phyloP scores from a whole-genome alignment of 2,888 invertebrate species.

The Hemicrepidius hirtus region DNA sequence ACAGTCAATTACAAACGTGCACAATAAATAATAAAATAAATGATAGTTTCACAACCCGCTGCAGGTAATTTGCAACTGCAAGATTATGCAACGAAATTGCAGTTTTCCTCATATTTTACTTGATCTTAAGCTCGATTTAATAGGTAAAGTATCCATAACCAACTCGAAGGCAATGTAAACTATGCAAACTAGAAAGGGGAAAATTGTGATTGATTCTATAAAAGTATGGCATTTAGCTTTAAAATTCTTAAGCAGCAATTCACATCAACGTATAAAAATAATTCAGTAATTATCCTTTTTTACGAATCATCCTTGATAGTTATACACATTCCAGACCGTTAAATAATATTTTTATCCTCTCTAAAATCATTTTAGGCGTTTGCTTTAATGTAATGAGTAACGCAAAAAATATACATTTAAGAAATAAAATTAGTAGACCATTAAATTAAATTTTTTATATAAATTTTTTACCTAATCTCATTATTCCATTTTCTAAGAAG shows the following conservation, averaged over 20 bases:
- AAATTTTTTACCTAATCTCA: neutral
- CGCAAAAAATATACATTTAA: constrained; percentile 13
- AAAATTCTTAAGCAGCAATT: neutral
- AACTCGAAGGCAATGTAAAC: neutral
- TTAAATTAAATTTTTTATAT: constrained; percentile 20
- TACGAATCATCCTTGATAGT: too few relatives aligned
- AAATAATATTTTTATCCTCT: too few relatives aligned
- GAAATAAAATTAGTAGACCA: constrained; percentile 24
- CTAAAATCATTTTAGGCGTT: neutral
- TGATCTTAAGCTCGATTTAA: constrained; percentile 1
- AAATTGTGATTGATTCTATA: neutral
- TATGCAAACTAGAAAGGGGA: neutral
- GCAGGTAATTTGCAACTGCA: constrained; percentile 11
- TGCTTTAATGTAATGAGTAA: constrained; percentile 15
- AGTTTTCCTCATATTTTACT: constrained; percentile 13
- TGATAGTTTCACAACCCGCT: constrained; percentile 7
- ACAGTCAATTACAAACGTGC: neutral
- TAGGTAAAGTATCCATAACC: neutral
- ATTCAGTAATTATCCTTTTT: too few relatives aligned
- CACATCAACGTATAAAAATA: too few relatives aligned
- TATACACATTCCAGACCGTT: too few relatives aligned
- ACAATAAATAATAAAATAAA: constrained; percentile 13
- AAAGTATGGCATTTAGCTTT: neutral
- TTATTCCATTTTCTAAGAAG: constrained; percentile 3
- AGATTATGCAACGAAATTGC: constrained; percentile 20